Conservation (phyloP, 2,797 vertebrate species). For the Echeneis naucrates region DNA sequence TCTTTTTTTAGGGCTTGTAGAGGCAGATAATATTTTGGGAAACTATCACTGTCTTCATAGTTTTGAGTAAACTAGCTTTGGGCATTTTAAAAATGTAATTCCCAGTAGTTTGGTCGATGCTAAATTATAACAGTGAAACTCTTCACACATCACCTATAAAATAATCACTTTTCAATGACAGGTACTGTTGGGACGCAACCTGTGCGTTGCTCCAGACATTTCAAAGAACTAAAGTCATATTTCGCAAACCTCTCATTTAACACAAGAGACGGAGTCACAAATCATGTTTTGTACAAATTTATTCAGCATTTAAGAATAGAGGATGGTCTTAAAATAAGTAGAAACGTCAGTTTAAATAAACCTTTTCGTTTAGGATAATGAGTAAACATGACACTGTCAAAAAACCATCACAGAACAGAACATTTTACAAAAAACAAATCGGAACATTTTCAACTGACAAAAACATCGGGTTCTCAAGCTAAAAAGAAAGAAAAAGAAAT, state of each 20-base stretch:
- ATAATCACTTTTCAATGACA: slow-evolving; percentile 22
- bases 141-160: slow-evolving; percentile 14
- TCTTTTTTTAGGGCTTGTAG: neutral
- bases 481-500: slow-evolving; percentile 71
- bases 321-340: slow-evolving; percentile 89
- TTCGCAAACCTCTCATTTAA: slow-evolving; percentile 11
- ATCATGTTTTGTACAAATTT: slow-evolving; percentile 88
- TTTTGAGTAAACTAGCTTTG: neutral
- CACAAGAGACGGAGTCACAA: slow-evolving; percentile 71
- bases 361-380: slow-evolving; percentile 84
- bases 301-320: slow-evolving; percentile 90
- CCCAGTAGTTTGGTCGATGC: neutral
- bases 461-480: slow-evolving; percentile 89
- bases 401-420: slow-evolving; percentile 88
- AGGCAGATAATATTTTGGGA: neutral
- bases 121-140: neutral
- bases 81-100: neutral
- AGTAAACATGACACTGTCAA: slow-evolving; percentile 88
- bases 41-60: neutral
- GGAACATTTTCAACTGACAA: slow-evolving; percentile 82
- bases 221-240: neutral
- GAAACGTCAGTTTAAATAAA: slow-evolving; percentile 91
- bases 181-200: neutral
- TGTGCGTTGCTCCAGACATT: neutral
- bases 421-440: slow-evolving; percentile 85